Conservation (phyloP, 2,113 vertebrate species). For the Anhinga anhinga region DNA sequence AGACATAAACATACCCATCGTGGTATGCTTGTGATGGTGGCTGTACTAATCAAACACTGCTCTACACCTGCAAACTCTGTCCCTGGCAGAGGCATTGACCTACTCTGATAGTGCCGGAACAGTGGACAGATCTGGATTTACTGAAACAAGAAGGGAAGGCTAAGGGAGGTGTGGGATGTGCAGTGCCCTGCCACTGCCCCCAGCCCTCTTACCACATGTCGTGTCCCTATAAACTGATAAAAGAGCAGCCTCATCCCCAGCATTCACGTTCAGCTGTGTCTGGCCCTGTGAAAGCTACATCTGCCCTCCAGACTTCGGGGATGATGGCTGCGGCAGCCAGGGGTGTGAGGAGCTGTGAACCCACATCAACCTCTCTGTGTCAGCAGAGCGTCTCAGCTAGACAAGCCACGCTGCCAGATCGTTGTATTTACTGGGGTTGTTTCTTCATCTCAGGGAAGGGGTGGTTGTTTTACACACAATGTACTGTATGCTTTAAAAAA, state of each 20-base stretch:
- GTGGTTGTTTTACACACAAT: background rate
- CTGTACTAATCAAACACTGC: background rate
- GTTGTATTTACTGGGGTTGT: background rate
- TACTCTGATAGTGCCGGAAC: rapidly evolving
- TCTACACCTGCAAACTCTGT: background rate
- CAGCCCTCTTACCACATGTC: background rate
- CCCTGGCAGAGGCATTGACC: background rate
- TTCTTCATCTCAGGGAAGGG: background rate
- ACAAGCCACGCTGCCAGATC: rapidly evolving
- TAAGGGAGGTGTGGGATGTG: background rate
- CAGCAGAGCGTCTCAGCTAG: background rate
- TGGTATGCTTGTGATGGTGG: background rate
- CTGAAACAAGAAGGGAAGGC: background rate
- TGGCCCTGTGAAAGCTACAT: background rate
- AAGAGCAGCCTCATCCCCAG: background rate
- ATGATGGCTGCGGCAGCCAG: background rate
- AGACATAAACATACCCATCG: background rate
- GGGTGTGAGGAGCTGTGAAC: background rate
- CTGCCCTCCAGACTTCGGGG: background rate
- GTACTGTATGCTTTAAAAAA: background rate
- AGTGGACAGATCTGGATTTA: background rate
- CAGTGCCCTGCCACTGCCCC: background rate
- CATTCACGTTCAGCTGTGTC: background rate
- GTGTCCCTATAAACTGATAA: background rate
- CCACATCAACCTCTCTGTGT: background rate